Percentiles rank a stretch among this genome's conserved stretches.
Evolutionary conservation across 2,113 vertebrate species (phyloP).

Genomic region (Urocolius indicus): DNA sequence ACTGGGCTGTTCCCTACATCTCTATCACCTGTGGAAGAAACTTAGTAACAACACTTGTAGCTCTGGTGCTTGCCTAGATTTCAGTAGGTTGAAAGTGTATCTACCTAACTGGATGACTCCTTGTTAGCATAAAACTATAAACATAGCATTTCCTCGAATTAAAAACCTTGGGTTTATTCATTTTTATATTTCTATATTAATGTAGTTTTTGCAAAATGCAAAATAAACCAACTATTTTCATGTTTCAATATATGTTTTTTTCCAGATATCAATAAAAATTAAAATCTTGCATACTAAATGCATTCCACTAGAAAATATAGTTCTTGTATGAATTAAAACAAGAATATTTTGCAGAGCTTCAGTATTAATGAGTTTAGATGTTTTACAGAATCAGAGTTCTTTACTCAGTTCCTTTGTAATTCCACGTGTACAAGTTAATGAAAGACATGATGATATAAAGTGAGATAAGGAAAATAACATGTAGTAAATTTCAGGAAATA

Average conservation of each 20-base stretch:
- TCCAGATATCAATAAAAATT: not conserved
- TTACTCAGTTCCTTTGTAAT: not conserved
- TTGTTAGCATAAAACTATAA: not conserved
- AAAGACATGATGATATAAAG: not conserved
- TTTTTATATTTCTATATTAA: not conserved
- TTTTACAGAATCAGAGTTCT: not conserved
- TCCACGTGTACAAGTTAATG: not conserved
- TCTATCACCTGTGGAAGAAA: not conserved
- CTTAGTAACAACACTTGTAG: not conserved
- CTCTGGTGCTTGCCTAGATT: not conserved
- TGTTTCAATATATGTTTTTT: not conserved
- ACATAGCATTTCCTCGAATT: not conserved
- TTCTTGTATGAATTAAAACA: not conserved
- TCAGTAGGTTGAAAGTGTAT: not conserved
- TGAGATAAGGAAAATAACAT: not conserved
- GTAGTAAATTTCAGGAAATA: not conserved
- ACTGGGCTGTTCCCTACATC: not conserved
- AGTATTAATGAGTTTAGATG: not conserved
- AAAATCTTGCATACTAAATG: not conserved
- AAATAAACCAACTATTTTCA: not conserved
- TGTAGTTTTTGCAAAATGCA: not conserved
- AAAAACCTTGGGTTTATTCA: fast-evolving
- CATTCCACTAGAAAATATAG: not conserved
- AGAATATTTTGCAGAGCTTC: not conserved
- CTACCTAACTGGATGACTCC: not conserved